phyloP scores from a whole-genome alignment of 2,113 vertebrate genomes.

The Rhagologus leucostigma region DNA sequence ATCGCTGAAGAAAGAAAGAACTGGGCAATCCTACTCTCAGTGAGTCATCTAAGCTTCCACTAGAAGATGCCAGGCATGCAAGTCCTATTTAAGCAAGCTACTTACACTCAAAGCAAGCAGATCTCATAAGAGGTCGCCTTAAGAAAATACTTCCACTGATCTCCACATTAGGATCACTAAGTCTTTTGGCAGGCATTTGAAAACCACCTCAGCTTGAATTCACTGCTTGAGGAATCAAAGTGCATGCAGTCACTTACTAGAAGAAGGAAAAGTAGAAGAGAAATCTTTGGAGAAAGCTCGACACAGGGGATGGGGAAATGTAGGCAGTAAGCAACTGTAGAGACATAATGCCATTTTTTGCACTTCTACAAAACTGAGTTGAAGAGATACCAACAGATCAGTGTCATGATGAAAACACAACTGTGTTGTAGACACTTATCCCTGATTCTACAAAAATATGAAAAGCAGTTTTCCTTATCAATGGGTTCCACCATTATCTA shows the following conservation, averaged over 20 bases:
- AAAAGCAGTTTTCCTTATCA: background rate
- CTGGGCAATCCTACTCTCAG: background rate
- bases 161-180: background rate
- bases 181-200: background rate
- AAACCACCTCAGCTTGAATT: background rate
- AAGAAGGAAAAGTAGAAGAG: background rate
- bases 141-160: background rate
- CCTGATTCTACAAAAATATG: background rate
- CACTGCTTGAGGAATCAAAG: background rate
- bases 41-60: background rate
- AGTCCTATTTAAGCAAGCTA: background rate
- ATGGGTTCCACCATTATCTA: background rate
- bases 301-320: background rate
- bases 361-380: background rate
- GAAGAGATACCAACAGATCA: background rate
- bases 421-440: background rate
- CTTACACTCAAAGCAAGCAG: background rate
- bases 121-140: background rate
- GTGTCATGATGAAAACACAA: background rate
- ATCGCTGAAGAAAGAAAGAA: background rate
- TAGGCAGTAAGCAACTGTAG: background rate
- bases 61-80: background rate
- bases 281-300: background rate
- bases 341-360: background rate
- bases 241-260: background rate